Evolutionary conservation across 2,797 vertebrate genomes (phyloP).

Genomic region (Podargus strigoides): DNA sequence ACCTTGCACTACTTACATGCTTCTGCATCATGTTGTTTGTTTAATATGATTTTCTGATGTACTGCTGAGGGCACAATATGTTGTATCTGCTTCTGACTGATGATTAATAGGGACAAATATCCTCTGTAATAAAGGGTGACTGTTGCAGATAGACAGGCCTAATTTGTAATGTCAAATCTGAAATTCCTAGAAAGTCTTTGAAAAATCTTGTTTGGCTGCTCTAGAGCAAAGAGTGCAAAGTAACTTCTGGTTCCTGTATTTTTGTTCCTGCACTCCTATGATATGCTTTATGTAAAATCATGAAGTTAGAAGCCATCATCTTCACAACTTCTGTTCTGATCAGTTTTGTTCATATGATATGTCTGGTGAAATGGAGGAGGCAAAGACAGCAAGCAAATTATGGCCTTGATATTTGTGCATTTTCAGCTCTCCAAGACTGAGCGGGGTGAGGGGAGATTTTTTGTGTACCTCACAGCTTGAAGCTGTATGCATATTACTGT

Average conservation of each 20-base stretch:
- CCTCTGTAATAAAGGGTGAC: neutral
- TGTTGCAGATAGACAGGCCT: neutral
- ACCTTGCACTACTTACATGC: neutral
- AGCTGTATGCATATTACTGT: neutral
- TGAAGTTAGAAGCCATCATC: neutral
- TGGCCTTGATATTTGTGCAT: neutral
- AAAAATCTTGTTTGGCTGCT: neutral
- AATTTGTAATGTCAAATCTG: neutral
- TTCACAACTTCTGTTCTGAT: neutral
- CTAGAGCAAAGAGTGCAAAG: neutral
- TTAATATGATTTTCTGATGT: neutral
- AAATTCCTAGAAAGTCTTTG: neutral
- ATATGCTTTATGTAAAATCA: neutral
- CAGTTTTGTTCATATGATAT: neutral
- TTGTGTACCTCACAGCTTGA: neutral
- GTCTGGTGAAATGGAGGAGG: neutral
- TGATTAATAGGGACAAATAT: neutral
- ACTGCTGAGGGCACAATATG: neutral
- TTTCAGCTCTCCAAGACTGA: neutral
- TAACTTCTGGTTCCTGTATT: neutral
- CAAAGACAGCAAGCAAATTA: neutral
- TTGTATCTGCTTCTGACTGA: neutral
- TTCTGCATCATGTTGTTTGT: neutral
- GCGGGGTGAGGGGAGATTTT: rapidly evolving
- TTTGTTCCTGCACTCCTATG: neutral